Evolutionary conservation across 1,140 invertebrate species (phyloP), one percentile per base, ranked within the genome.

Genomic region (Coenobita brevimanus): DNA sequence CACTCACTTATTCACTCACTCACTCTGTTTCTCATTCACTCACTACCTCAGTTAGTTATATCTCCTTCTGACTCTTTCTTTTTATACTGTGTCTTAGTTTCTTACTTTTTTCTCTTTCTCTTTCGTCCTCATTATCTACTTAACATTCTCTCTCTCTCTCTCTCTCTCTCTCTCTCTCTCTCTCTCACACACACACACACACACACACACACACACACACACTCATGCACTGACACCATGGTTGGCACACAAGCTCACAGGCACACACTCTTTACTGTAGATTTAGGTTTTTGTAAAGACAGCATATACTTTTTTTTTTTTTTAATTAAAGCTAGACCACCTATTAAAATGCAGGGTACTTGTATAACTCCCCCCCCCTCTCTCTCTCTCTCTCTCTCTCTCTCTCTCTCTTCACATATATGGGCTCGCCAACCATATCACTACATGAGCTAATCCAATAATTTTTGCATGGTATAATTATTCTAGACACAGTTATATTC

Each of bases 111-210:
- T 46, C 71, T 33, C 71, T 76, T 38, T 38, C 36, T 27, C 71
- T 24, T 38, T 76, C 71, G 13, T 17, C 36, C 71, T 24, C 71
- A 17, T 33, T 76, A n/a, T 38, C 71, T 38, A 24, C 36, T 2
- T 38, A 24, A 33, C 4, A 17, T 38, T 76, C 71, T 76, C 71
- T 76, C 71, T 76, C 71, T 76, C 71, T 76, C 71, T 76, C 71
- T 76, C 71, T 76, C 8, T n/a, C 67, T n/a, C 8, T n/a, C 24
- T n/a, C 8, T n/a, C 27, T n/a, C 24, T 1, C 27, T n/a, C 24
- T n/a, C 67, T n/a, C 24, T n/a, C 67, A 69, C 67, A 69, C 3
- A 24, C 67, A 69, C 57, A 62, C 8, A 69, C 67, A 69, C 8
- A 69, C 24, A 69, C 8, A 69, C 27, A 69, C 24, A 6, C 27